These are phyloP conservation scores for Malurus cyaneus DNA, from an alignment of 2,113 vertebrate genomes.

Conservation along the genomic window DNA sequence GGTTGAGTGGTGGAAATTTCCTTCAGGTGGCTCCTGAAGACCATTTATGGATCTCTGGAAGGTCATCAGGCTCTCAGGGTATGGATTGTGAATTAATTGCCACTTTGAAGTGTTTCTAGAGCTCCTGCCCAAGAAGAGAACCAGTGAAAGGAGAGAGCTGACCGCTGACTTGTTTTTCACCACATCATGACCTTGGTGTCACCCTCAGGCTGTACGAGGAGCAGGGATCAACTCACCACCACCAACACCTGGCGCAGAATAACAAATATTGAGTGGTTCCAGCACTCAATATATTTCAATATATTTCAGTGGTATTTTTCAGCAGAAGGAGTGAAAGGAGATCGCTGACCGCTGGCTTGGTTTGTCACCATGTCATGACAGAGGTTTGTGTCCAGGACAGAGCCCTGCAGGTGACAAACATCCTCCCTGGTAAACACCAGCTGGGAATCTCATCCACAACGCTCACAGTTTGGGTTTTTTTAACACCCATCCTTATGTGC, in stretches of 20 bases:
- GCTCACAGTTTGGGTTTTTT: neutral
- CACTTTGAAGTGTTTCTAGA: neutral
- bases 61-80: neutral
- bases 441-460: neutral
- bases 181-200: neutral
- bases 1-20: neutral
- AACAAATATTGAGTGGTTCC: neutral
- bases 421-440: neutral
- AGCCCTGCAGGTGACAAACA: neutral
- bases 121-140: neutral
- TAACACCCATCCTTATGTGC: neutral
- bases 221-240: neutral
- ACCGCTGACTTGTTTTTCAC: no score
- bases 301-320: neutral
- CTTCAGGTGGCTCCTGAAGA: neutral
- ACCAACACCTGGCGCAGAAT: neutral
- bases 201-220: neutral
- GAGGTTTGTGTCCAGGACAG: neutral
- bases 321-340: neutral
- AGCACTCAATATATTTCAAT: neutral
- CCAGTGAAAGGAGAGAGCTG: neutral
- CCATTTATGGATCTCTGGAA: neutral
- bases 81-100: neutral
- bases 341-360: neutral
- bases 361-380: neutral